Percentiles rank a stretch among this genome's conserved stretches.
Evolutionary conservation across 2,888 invertebrate genomes (phyloP).

Genomic region (Drosophila leonis): DNA sequence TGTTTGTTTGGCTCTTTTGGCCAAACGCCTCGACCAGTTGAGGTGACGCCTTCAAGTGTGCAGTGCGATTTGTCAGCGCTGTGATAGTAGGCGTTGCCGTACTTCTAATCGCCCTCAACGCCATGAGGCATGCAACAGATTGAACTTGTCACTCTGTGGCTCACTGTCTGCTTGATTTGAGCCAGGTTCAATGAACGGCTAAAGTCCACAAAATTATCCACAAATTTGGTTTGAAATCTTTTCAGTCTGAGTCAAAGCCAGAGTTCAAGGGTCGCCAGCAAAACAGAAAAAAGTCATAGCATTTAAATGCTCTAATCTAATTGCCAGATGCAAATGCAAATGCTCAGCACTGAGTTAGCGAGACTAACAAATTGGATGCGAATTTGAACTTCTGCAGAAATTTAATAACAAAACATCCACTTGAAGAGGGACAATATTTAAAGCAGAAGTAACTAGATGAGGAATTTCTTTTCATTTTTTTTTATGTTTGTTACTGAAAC

Average conservation of each 20-base stretch:
- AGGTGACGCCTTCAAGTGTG: constrained; percentile 13
- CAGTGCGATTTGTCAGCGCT: constrained; percentile 14
- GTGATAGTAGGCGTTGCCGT: constrained; percentile 7
- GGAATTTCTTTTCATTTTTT: not conserved
- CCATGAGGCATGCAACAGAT: constrained; percentile 29
- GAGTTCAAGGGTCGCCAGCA: constrained; percentile 32
- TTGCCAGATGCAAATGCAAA: constrained; percentile 7
- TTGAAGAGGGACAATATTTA: constrained; percentile 1
- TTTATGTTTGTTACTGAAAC: not conserved
- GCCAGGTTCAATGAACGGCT: constrained; percentile 17
- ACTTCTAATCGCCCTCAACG: constrained; percentile 19
- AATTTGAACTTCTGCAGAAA: not conserved
- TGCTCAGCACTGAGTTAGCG: not conserved
- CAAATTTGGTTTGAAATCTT: not conserved
- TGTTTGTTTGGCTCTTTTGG: not conserved
- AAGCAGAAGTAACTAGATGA: not conserved
- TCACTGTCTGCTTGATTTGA: constrained; percentile 7
- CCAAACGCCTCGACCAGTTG: not conserved
- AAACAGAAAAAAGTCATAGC: constrained; percentile 8
- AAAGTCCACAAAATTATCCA: not conserved
- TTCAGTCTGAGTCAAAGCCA: constrained; percentile 8
- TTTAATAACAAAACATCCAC: constrained; percentile 4
- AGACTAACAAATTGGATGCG: not conserved
- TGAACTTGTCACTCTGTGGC: constrained; percentile 12
- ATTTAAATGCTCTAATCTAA: constrained; percentile 24